Evolutionary conservation across 2,113 vertebrate species (phyloP).

Genomic region (Xiphophorus maculatus): DNA sequence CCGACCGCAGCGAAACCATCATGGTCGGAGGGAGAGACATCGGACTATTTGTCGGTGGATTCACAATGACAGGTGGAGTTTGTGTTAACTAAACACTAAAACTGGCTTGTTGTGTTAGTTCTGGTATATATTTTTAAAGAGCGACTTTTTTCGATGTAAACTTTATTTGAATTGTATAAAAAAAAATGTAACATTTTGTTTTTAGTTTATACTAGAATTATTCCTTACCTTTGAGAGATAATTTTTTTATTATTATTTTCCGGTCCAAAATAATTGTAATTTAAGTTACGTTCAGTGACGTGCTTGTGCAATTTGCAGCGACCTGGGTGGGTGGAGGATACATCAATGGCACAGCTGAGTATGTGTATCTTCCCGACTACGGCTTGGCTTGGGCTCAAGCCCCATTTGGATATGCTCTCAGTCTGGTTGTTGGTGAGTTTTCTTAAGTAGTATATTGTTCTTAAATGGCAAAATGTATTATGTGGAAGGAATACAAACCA

Average conservation of each 20-base stretch:
- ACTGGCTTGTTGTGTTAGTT: not conserved
- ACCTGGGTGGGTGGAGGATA: conserved; percentile 99
- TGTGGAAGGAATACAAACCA: not conserved
- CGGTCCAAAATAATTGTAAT: not conserved
- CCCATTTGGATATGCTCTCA: conserved; percentile 96
- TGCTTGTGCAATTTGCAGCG: conserved; percentile 73
- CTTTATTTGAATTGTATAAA: not conserved
- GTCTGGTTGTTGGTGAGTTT: conserved; percentile 90
- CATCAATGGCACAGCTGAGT: conserved; percentile 97
- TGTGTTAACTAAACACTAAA: not conserved
- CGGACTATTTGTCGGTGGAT: conserved; percentile 94
- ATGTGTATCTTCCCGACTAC: conserved; percentile 90
- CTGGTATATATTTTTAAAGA: not conserved
- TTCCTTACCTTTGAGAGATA: too few species aligned
- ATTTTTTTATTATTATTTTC: not conserved
- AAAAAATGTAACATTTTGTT: not conserved
- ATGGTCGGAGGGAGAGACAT: conserved; percentile 98
- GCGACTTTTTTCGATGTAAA: not conserved
- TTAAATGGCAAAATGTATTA: not conserved
- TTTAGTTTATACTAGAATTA: not conserved
- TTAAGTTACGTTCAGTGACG: not conserved
- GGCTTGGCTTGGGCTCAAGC: conserved; percentile 98
- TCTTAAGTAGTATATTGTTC: not conserved
- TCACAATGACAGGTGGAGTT: conserved; percentile 94
- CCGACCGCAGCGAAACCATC: conserved; percentile 93